Conservation (phyloP, 2,797 vertebrate genomes). For the Microctenopoma lineatum region DNA sequence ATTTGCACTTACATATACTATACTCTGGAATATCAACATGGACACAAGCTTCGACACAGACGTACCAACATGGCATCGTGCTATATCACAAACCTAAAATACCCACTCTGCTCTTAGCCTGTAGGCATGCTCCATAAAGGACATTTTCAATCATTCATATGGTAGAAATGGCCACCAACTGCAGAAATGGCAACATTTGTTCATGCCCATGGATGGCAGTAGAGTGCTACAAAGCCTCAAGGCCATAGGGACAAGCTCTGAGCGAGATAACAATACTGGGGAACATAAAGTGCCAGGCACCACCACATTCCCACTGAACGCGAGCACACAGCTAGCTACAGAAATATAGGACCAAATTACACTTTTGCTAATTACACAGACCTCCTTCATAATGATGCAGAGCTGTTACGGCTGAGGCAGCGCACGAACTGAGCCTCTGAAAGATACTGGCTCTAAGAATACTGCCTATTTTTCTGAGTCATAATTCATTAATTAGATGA, state of each 20-base stretch:
- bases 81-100: slow-evolving; percentile 56
- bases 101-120: slow-evolving; percentile 54
- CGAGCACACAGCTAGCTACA: slow-evolving; percentile 31
- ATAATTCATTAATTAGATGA: slow-evolving; percentile 81
- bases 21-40: slow-evolving; percentile 4
- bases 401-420: slow-evolving; percentile 48
- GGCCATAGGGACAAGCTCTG: slow-evolving; percentile 54
- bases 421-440: slow-evolving; percentile 21
- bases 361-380: slow-evolving; percentile 59
- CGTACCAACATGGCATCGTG: slow-evolving; percentile 8
- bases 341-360: slow-evolving; percentile 50
- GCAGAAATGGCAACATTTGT: slow-evolving; percentile 53
- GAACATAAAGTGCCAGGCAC: slow-evolving; percentile 33
- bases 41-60: not conserved
- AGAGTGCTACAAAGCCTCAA: slow-evolving; percentile 65
- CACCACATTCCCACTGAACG: slow-evolving; percentile 17
- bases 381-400: slow-evolving; percentile 43
- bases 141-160: slow-evolving; percentile 81
- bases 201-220: slow-evolving; percentile 77
- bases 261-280: slow-evolving; percentile 58
- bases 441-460: slow-evolving; percentile 61
- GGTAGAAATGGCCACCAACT: slow-evolving; percentile 69
- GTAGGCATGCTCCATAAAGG: slow-evolving; percentile 70
- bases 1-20: slow-evolving; percentile 13
- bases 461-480: slow-evolving; percentile 72